Evolutionary conservation across 2,888 invertebrate genomes (phyloP).

Genomic region (Torymus texanus): DNA sequence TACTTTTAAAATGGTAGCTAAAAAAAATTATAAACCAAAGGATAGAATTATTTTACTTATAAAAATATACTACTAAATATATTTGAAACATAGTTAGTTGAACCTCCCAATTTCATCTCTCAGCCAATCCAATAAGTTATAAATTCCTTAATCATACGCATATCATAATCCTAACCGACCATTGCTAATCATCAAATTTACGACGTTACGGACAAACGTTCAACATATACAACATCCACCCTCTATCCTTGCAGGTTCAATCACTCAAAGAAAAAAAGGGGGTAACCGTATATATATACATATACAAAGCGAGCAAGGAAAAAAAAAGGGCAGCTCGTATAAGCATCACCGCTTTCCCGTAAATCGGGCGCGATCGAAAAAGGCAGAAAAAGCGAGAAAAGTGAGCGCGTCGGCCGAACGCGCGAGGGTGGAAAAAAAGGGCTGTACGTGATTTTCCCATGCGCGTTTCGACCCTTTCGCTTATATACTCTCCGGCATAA

Average conservation of each 20-base stretch:
- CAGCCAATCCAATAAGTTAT: too few species aligned
- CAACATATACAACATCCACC: background rate
- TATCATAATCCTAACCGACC: background rate
- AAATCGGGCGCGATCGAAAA: constrained; percentile 47
- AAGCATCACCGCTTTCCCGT: constrained; percentile 38
- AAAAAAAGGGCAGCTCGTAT: constrained; percentile 4
- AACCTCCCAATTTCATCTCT: too few species aligned
- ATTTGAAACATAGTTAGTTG: too few species aligned
- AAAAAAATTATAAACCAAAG: too few species aligned
- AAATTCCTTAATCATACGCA: background rate
- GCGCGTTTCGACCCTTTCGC: constrained; percentile 33
- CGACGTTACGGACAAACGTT: constrained; percentile 6
- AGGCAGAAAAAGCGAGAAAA: constrained; percentile 1
- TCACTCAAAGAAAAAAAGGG: constrained; percentile 21
- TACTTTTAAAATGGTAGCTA: too few species aligned
- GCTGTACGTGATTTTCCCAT: constrained; percentile 40
- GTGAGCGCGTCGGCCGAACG: background rate
- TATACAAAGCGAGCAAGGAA: background rate
- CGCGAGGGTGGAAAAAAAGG: background rate
- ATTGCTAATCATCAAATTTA: background rate
- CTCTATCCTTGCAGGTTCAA: background rate
- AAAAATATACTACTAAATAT: too few species aligned
- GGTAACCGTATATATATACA: too few species aligned
- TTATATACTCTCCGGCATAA: background rate
- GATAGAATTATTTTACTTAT: too few species aligned